Percentiles rank a stretch among this genome's conserved stretches.
These are phyloP conservation scores for Camponotus pennsylvanicus DNA, from an alignment of 1,140 invertebrate genomes.

Conservation along the genomic window DNA sequence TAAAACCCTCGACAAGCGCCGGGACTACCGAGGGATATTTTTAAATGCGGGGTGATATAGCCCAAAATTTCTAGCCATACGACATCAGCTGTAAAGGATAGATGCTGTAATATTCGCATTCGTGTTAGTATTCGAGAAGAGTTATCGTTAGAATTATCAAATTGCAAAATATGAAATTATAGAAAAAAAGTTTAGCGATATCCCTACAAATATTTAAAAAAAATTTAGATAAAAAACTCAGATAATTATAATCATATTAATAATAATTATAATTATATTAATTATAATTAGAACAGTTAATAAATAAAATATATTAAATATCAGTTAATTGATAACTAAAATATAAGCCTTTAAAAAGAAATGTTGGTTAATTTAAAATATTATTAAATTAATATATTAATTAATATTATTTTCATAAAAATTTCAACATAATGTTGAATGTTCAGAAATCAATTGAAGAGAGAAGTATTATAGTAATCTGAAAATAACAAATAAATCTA, in stretches of 20 bases:
- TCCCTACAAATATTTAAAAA: neutral
- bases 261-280: no score
- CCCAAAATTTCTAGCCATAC: constrained; percentile 12
- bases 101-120: neutral
- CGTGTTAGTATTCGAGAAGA: neutral
- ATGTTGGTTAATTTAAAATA: neutral
- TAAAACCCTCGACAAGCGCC: neutral
- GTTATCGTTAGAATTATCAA: constrained; percentile 2
- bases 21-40: constrained; percentile 21
- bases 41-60: constrained; percentile 1
- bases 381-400: neutral
- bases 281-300: no score
- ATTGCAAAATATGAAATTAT: neutral
- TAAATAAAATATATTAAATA: neutral
- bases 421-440: no score
- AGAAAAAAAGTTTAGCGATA: neutral
- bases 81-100: neutral
- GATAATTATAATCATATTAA: neutral
- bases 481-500: neutral
- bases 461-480: no score
- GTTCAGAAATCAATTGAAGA: no score
- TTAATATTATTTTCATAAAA: neutral
- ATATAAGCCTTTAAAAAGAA: neutral
- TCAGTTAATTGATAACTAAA: neutral
- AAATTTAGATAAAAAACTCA: neutral